A percentile compares a stretch with the other conserved stretches of the same genome.
Conservation (phyloP, 1,140 invertebrate genomes). For the Caenorhabditis brenneri region DNA sequence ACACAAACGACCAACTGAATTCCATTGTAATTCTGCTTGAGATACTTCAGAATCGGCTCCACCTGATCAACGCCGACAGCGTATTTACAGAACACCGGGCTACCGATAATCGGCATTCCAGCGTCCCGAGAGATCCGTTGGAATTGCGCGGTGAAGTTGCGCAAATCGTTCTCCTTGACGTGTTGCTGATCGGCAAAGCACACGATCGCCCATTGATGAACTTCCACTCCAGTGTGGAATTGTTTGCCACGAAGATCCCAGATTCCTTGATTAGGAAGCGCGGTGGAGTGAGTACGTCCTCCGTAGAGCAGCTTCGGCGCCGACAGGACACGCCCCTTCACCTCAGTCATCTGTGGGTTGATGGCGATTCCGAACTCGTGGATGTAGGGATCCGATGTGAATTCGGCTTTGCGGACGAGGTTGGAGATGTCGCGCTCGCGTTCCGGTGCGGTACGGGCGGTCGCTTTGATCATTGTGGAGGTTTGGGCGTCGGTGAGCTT, state of each 20-base stretch:
- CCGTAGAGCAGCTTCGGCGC: slow-evolving; percentile 98
- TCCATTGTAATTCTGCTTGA: slow-evolving; percentile 92
- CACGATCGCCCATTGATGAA: slow-evolving; percentile 95
- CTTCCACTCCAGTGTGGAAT: slow-evolving; percentile 98
- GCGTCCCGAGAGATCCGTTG: slow-evolving; percentile 99
- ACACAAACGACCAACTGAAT: slow-evolving; percentile 97
- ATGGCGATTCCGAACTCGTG: slow-evolving; percentile 98
- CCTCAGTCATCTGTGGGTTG: slow-evolving; percentile 98
- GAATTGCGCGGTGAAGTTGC: slow-evolving; percentile 91
- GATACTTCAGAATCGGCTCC: slow-evolving; percentile 98
- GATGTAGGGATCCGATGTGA: slow-evolving; percentile 97
- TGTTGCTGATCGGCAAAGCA: slow-evolving; percentile 98
- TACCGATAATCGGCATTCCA: slow-evolving; percentile 97
- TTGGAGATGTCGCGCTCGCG: slow-evolving; percentile 99
- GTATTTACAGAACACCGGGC: slow-evolving; percentile 98
- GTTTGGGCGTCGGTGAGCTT: slow-evolving; percentile 99
- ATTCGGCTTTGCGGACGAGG: slow-evolving; percentile 90
- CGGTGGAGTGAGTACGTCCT: slow-evolving; percentile 91
- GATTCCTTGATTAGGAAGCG: slow-evolving; percentile 95
- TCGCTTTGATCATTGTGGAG: slow-evolving; percentile 99
- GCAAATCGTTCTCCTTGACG: slow-evolving; percentile 91
- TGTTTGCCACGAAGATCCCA: slow-evolving; percentile 99
- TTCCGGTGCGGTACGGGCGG: slow-evolving; percentile 92
- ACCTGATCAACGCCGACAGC: slow-evolving; percentile 98
- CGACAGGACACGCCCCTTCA: slow-evolving; percentile 90